Evolutionary conservation across 2,113 vertebrate genomes (phyloP).

Genomic region (Carollia perspicillata): DNA sequence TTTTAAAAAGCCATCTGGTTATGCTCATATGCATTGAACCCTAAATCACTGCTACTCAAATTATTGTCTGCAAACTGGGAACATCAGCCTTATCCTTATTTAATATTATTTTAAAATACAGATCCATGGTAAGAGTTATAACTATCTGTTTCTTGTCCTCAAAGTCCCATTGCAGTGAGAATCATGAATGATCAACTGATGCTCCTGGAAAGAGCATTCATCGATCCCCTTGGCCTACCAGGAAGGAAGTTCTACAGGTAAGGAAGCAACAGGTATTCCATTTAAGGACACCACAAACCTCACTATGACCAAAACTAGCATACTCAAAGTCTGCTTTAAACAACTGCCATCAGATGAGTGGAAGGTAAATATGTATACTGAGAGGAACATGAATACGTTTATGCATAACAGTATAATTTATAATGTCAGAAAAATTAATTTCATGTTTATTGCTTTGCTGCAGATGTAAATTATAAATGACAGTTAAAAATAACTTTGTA

Average conservation of each 20-base stretch:
- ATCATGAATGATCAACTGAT: conserved; percentile 93
- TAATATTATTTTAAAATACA: conserved; percentile 11
- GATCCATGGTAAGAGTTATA: not conserved
- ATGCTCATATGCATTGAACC: not conserved
- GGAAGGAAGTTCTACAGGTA: conserved; percentile 95
- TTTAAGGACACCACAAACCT: not conserved
- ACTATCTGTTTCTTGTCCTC: not conserved
- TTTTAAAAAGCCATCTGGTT: not conserved
- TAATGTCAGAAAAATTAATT: not conserved
- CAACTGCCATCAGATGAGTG: not conserved
- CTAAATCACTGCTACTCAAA: not conserved
- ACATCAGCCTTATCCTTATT: not conserved
- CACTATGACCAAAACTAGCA: not conserved
- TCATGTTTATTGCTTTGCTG: not conserved
- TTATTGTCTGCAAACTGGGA: not conserved
- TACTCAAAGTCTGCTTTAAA: not conserved
- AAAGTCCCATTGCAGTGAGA: conserved; percentile 81
- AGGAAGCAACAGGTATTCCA: conserved; percentile 12
- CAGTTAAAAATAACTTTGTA: not conserved
- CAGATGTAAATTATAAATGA: not conserved
- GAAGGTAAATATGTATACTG: not conserved
- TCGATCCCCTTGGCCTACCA: conserved; percentile 94
- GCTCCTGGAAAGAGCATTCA: conserved; percentile 95
- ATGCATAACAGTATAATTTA: not conserved
- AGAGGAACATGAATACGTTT: not conserved